Percentiles rank a stretch among this genome's conserved stretches.
phyloP scores from a whole-genome alignment of 23 tunicate genomes.

The Oikopleura dioica region DNA sequence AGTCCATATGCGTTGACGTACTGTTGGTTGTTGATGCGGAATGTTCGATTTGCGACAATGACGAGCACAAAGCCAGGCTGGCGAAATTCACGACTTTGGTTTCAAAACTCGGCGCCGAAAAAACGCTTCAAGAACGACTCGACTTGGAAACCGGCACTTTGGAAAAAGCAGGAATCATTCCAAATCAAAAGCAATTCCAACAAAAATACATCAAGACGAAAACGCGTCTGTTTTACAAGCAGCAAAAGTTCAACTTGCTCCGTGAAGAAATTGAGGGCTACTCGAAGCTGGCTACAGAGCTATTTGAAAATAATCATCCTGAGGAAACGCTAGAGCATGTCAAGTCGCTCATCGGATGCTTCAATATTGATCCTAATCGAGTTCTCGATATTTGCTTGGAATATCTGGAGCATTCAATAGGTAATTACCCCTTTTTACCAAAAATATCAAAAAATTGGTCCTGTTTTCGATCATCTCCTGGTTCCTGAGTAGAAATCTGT shows the following conservation, averaged over 20 bases:
- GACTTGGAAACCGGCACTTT: conserved; percentile 63
- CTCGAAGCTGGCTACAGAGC: conserved; percentile 57
- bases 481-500: no score
- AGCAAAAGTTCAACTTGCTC: conserved; percentile 78
- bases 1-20: conserved; percentile 45
- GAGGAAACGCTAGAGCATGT: conserved; percentile 42
- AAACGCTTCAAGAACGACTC: conserved; percentile 47
- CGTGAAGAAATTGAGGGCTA: conserved; percentile 99
- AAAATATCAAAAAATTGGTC: neutral
- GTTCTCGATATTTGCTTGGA: conserved; percentile 67
- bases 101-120: conserved; percentile 11
- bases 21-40: conserved; percentile 66
- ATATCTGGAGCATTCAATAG: conserved; percentile 26
- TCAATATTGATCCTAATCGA: conserved; percentile 94
- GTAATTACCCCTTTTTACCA: neutral
- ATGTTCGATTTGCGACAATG: conserved; percentile 40
- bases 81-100: conserved; percentile 22
- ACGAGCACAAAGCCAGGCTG: conserved; percentile 31
- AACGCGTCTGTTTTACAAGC: conserved; percentile 59
- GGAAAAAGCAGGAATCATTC: conserved; percentile 36
- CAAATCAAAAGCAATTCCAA: conserved; percentile 53
- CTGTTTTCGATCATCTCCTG: no score
- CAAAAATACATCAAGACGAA: conserved; percentile 98
- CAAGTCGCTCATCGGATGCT: conserved; percentile 84
- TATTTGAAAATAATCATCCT: conserved; percentile 43